These are phyloP conservation scores for Phocoena phocoena DNA, from an alignment of 2,113 vertebrate genomes.

Conservation along the genomic window DNA sequence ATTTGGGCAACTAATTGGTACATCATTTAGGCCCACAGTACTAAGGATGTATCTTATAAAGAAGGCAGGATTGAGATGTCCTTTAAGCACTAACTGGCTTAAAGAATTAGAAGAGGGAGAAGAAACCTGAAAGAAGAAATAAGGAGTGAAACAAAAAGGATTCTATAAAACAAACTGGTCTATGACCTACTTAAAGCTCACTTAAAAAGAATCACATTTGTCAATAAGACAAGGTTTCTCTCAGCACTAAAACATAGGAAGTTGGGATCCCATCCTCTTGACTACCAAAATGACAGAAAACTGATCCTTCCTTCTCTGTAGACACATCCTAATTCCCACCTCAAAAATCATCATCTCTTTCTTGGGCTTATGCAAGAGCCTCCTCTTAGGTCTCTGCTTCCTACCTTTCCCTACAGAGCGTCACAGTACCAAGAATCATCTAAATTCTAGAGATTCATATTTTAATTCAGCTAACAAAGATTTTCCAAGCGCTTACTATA, in stretches of 20 bases:
- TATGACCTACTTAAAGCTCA: slow-evolving; percentile 27
- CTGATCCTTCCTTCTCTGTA: neutral
- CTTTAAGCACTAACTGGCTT: slow-evolving; percentile 19
- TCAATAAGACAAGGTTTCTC: slow-evolving; percentile 6
- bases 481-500: neutral
- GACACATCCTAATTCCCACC: neutral
- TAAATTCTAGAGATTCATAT: neutral
- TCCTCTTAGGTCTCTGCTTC: slow-evolving; percentile 2
- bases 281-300: slow-evolving; percentile 43
- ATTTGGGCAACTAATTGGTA: neutral
- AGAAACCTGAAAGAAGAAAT: slow-evolving; percentile 12
- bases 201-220: slow-evolving; percentile 33
- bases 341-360: slow-evolving; percentile 14
- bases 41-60: neutral
- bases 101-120: neutral
- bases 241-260: neutral
- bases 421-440: neutral
- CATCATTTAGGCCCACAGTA: neutral
- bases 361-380: neutral
- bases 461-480: neutral
- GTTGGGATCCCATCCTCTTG: neutral
- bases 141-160: neutral
- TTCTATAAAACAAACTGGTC: neutral
- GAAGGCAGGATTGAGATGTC: neutral
- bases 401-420: neutral